Evolutionary conservation across 2,888 invertebrate species (phyloP).

Genomic region (Drosophila subquinaria): DNA sequence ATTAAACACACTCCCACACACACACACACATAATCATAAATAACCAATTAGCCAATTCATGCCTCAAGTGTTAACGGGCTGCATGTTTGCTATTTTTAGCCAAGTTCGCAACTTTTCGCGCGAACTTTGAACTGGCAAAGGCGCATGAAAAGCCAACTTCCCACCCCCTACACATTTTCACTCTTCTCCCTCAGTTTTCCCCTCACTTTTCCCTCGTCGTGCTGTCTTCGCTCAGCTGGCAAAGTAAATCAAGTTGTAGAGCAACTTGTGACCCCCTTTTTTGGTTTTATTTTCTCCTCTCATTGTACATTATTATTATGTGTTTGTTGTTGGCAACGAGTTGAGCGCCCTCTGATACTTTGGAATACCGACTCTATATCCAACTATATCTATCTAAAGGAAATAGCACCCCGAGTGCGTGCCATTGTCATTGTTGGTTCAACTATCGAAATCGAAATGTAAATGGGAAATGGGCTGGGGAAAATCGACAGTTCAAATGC

Average conservation of each 20-base stretch:
- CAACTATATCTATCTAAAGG: no score
- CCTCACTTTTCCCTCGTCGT: background rate
- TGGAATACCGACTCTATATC: background rate
- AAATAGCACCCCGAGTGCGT: constrained; percentile 55
- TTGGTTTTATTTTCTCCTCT: constrained; percentile 14
- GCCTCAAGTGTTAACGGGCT: constrained; percentile 78
- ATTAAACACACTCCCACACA: constrained; percentile 30
- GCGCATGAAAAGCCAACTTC: constrained; percentile 45
- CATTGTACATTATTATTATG: constrained; percentile 53
- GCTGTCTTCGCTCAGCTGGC: constrained; percentile 40
- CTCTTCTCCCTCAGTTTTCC: background rate
- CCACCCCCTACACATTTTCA: background rate
- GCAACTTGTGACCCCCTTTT: constrained; percentile 76
- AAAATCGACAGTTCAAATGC: constrained; percentile 13
- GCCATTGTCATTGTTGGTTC: constrained; percentile 63
- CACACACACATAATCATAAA: constrained; percentile 62
- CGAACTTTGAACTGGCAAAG: constrained; percentile 75
- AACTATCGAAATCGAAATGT: constrained; percentile 47
- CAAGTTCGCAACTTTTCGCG: constrained; percentile 81
- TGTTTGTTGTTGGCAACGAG: constrained; percentile 81
- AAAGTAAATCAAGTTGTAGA: constrained; percentile 79
- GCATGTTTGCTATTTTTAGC: constrained; percentile 74
- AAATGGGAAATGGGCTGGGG: constrained; percentile 13
- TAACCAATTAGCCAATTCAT: constrained; percentile 76
- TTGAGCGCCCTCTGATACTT: constrained; percentile 68